phyloP scores from a whole-genome alignment of 2,888 invertebrate genomes.

The Taphrorychus bicolor region DNA sequence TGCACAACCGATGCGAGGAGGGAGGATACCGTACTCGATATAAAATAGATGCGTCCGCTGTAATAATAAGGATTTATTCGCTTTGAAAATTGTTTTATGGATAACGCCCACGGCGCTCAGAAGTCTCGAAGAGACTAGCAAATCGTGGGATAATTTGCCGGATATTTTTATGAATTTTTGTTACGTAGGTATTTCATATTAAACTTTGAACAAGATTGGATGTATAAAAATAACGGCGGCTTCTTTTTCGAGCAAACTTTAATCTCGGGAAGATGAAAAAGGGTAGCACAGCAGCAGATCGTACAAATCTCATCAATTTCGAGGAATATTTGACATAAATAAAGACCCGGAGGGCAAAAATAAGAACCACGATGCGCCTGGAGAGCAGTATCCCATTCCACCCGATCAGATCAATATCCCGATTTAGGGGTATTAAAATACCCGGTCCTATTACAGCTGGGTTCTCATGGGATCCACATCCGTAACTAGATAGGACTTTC shows the following conservation, averaged over 20 bases:
- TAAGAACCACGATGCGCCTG: constrained; percentile 8
- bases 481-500: no score
- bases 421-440: constrained; percentile 6
- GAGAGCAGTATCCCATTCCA: constrained; percentile 3
- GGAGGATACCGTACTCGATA: background rate
- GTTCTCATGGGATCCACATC: no score
- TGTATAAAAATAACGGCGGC: background rate
- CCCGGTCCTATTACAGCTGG: background rate
- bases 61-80: background rate
- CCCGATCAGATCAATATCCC: constrained; percentile 4
- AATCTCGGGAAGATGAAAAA: background rate
- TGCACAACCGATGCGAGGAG: background rate
- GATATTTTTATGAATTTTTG: no score
- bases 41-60: background rate
- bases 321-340: constrained; percentile 9
- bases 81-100: background rate
- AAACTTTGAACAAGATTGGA: background rate
- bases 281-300: no score
- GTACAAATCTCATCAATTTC: background rate
- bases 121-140: no score
- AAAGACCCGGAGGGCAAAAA: constrained; percentile 4
- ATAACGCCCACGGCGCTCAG: background rate
- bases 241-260: background rate
- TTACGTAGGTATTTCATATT: background rate
- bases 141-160: no score